Evolutionary conservation across 92 coral and sea anemone species (phyloP), one percentile per base, ranked within the genome.

Genomic region (Chrysogorgia sp.): DNA sequence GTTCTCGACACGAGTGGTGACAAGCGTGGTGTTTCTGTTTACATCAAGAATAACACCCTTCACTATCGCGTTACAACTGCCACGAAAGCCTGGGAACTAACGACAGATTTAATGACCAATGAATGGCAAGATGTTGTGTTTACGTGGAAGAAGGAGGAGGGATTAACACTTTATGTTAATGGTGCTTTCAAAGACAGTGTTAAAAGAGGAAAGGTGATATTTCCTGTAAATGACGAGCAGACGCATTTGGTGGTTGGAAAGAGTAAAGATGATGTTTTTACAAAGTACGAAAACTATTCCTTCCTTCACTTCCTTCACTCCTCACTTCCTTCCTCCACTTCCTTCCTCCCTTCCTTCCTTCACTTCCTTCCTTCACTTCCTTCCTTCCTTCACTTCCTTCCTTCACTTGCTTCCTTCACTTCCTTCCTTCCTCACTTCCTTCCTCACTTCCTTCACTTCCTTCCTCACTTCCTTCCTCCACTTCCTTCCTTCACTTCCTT

Each of bases 141-240:
- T 80, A 96, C 99, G 33, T 96, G 99, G 99, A 96, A 96, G 61
- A 90, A 90, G 60, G 97, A 89, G 58, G 92, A 92, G 59, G 99
- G 99, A 0, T 70, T 96, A 62, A 90, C 88, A 86, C 55, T 96
- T 63, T 96, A 91, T 75, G 92, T 96, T 14, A 96, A 96, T 60
- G 99, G 99, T n/a, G 99, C 99, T 14, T 96, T 96, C 85, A 88
- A 96, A 28, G 99, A 96, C 84, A 89, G 92, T 2, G 85, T 65
- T 72, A 96, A 96, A 43, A 92, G 87, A 0, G 96, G 97, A 3
- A 83, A 82, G 14, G 45, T 68, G 1, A 96, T 92, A 2, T 77
- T 78, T 9, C 87, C 91, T 19, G 97, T 96, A 14, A 91, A 93
- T 1, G 92, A 96, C 80, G 90, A 96, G 62, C 99, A 96, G 63